Evolutionary conservation across 2,797 vertebrate species (phyloP), one percentile per base, ranked within the genome.

Genomic region (Darevskia nairensis): DNA sequence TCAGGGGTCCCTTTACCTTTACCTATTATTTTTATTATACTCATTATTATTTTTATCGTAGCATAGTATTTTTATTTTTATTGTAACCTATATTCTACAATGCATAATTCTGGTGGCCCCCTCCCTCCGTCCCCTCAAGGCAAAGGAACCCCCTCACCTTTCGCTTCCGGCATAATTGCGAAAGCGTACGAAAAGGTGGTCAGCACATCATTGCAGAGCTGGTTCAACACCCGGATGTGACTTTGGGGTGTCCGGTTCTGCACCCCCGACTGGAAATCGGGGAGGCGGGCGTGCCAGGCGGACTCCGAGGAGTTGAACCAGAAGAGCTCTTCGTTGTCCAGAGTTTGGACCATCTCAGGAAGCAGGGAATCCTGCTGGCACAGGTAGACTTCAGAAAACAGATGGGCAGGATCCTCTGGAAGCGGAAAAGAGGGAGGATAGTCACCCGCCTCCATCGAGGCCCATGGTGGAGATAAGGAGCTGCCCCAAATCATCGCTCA

Each of bases 341-440:
- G 95, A 23, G 88, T n/a, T 66, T 95, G 95, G 0, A 89, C 89
- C 44, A 96, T 93, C 27, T 89, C 93, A 0, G 89, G 0, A 0
- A 0, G 1, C 1, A 94, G 95, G 3, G 2, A 66, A 29, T 80
- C 72, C 0, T 68, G 1, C 87, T 96, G 96, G 84, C 95, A 96
- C 81, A 93, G 95, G 15, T 95, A 17, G 0, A 95, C 89, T 5
- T 89, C 72, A 3, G 76, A 83, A 5, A 91, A 74, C 0, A 77
- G 5, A 23, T 96, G 96, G 95, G 95, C 96, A 93, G 96, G 97
- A 95, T 97, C 97, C 96, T 97, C 97, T 92, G 95, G 96, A 95
- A 95, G 90, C 68, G 95, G 23, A 6, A 4, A 96, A 35, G 8
- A 8, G 66, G n/a, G 32, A 8, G 4, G 1, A 1, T 1, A 11